Conservation (phyloP, 2,888 invertebrate species). For the Pterobdella sp. region DNA sequence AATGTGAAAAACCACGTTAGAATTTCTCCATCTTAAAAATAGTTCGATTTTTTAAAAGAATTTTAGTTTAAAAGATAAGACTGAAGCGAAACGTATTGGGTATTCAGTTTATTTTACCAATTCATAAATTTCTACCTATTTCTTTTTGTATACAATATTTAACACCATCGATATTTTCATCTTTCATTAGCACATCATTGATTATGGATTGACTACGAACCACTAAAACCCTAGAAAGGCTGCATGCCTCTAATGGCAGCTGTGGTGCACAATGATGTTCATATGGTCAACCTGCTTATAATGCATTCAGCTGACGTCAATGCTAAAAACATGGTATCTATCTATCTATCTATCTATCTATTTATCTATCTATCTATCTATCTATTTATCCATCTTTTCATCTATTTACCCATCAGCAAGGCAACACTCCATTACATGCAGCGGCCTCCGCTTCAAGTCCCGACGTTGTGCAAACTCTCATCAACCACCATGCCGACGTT, state of each 20-base stretch:
- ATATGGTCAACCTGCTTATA: slow-evolving; percentile 90
- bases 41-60: no score
- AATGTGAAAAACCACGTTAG: slow-evolving; percentile 77
- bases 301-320: slow-evolving; percentile 53
- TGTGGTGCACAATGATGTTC: slow-evolving; percentile 92
- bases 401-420: slow-evolving; percentile 60
- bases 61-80: no score
- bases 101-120: no score
- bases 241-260: slow-evolving; percentile 94
- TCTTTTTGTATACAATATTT: background rate
- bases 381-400: slow-evolving; percentile 1
- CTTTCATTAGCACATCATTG: background rate
- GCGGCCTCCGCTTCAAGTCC: slow-evolving; percentile 96
- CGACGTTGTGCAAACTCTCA: slow-evolving; percentile 83
- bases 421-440: slow-evolving; percentile 89
- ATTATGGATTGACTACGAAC: no score
- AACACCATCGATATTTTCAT: background rate
- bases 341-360: background rate
- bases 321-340: slow-evolving; percentile 47
- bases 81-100: no score
- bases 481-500: slow-evolving; percentile 73
- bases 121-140: no score
- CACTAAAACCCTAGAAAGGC: slow-evolving; percentile 63
- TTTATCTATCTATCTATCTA: background rate
- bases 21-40: no score